Conservation (phyloP, 2,113 vertebrate species). For the Callipepla californica region DNA sequence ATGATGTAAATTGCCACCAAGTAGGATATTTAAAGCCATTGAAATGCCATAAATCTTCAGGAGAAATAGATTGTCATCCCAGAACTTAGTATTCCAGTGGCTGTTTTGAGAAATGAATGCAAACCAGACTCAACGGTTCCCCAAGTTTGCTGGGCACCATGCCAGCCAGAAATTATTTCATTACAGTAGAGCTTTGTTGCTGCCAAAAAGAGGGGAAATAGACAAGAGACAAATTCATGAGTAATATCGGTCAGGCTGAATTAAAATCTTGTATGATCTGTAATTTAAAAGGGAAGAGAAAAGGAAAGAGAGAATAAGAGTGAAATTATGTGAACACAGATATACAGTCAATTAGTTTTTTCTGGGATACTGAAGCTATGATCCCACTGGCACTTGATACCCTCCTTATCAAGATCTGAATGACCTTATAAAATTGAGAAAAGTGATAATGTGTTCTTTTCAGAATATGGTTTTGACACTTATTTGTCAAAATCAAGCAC, state of each 20-base stretch:
- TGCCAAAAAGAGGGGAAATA: slow-evolving; percentile 47
- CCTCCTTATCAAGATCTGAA: neutral
- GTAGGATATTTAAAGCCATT: slow-evolving; percentile 65
- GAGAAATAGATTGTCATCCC: slow-evolving; percentile 70
- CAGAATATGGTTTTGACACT: neutral
- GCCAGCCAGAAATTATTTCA: slow-evolving; percentile 67
- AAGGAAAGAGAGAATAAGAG: neutral
- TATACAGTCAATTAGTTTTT: neutral
- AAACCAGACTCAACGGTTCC: slow-evolving; percentile 40
- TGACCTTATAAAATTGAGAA: neutral
- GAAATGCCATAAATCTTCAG: slow-evolving; percentile 73
- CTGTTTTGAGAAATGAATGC: neutral
- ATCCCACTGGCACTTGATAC: neutral
- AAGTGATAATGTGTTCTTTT: neutral
- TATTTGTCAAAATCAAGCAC: neutral
- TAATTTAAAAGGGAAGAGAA: neutral
- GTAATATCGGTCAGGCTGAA: slow-evolving; percentile 16
- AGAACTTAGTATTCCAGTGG: slow-evolving; percentile 57
- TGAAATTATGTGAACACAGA: neutral
- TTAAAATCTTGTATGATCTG: slow-evolving; percentile 8
- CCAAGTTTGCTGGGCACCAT: slow-evolving; percentile 52
- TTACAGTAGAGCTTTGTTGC: slow-evolving; percentile 56
- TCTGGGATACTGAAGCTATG: neutral
- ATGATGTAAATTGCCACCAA: slow-evolving; percentile 64
- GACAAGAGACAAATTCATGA: neutral